These are phyloP conservation scores for Hyalella azteca DNA, from an alignment of 2,888 invertebrate species.

Conservation along the genomic window DNA sequence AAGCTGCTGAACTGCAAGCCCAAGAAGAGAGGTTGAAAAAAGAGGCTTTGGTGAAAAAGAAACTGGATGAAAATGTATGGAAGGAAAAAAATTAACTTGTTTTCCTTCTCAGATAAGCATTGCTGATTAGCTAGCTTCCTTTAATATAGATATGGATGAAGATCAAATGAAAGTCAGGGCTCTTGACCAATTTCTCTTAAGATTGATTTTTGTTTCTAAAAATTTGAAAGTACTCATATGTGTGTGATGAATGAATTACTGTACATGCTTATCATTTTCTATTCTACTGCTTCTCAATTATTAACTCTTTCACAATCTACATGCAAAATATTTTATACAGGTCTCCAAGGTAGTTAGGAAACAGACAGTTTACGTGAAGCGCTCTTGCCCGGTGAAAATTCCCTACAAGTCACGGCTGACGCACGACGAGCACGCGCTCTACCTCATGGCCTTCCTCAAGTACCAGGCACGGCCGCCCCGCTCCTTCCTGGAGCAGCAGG, in stretches of 20 bases:
- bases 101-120: too few species aligned
- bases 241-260: background rate
- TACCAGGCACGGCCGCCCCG: constrained; percentile 40
- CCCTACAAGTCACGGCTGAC: constrained; percentile 52
- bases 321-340: constrained; percentile 2
- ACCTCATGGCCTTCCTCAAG: constrained; percentile 48
- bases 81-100: too few species aligned
- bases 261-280: background rate
- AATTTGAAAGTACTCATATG: background rate
- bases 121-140: background rate
- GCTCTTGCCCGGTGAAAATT: constrained; percentile 53
- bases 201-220: background rate
- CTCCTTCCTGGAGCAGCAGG: constrained; percentile 39
- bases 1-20: background rate
- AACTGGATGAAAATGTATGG: constrained; percentile 9
- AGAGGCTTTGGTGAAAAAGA: background rate
- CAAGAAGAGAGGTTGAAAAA: background rate
- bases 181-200: background rate
- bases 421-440: constrained; percentile 49
- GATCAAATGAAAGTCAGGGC: background rate
- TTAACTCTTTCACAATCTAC: background rate
- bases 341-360: constrained; percentile 27
- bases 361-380: constrained; percentile 42
- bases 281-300: background rate
- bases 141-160: too few species aligned